Percentiles rank a stretch among this genome's conserved stretches.
These are phyloP conservation scores for Hirtodrosophila cameraria DNA, from an alignment of 2,888 invertebrate genomes.

Conservation along the genomic window DNA sequence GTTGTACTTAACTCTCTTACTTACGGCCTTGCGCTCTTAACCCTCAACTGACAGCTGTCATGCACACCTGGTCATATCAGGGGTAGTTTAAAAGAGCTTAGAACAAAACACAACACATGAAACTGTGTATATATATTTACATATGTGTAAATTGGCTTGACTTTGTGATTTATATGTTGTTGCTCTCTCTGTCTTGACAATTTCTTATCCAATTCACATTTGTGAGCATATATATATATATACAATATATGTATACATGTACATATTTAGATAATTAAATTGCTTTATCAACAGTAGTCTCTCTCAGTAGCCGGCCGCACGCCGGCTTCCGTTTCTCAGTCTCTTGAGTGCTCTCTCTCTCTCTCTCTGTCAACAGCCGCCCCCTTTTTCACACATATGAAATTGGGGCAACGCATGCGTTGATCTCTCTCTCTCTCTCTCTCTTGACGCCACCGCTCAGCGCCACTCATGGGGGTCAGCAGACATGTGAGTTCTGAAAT, in stretches of 20 bases:
- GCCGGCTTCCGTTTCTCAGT: conserved; percentile 37
- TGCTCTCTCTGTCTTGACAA: neutral
- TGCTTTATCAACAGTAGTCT: conserved; percentile 28
- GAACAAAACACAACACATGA: neutral
- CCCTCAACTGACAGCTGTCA: conserved; percentile 33
- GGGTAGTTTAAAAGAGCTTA: conserved; percentile 10
- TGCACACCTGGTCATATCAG: conserved; percentile 4
- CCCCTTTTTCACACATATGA: conserved; percentile 3
- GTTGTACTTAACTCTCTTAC: conserved; percentile 10
- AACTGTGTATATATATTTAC: too few species aligned
- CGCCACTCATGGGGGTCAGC: conserved; percentile 5
- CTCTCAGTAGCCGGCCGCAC: conserved; percentile 10
- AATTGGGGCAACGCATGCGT: conserved; percentile 48
- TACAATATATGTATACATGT: neutral
- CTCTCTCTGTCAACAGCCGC: conserved; percentile 11
- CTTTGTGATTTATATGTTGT: too few species aligned
- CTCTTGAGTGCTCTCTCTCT: neutral
- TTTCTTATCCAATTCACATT: conserved; percentile 8
- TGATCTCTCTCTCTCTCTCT: conserved; percentile 33
- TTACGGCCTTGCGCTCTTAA: neutral
- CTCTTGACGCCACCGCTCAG: conserved; percentile 14
- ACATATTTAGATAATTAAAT: neutral
- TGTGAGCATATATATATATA: too few species aligned
- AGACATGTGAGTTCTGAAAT: conserved; percentile 5
- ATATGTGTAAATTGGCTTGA: too few species aligned